Conservation (phyloP, 2,888 invertebrate species). For the Mesochorus sp. region DNA sequence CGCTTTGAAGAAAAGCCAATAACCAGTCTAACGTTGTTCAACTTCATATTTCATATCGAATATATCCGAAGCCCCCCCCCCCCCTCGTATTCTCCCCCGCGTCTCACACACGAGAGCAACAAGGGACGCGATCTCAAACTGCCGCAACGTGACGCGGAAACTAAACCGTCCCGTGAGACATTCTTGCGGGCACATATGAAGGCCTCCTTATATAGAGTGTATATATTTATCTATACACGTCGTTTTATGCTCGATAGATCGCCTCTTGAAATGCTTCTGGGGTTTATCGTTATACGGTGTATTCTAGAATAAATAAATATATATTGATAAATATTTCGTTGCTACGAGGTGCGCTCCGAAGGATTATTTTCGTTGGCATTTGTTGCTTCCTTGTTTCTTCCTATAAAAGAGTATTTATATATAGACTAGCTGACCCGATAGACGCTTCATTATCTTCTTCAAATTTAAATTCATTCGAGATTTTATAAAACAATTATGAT, state of each 20-base stretch:
- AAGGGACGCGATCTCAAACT: conserved; percentile 70
- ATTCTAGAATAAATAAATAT: conserved; percentile 6
- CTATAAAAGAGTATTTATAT: no score
- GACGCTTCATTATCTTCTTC: no score
- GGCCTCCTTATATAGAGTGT: conserved; percentile 23
- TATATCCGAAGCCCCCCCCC: no score
- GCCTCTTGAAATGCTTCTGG: neutral
- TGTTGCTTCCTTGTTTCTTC: no score
- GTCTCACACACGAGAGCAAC: conserved; percentile 9
- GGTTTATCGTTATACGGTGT: conserved; percentile 17
- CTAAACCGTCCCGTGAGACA: conserved; percentile 64
- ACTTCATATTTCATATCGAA: conserved; percentile 72
- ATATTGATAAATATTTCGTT: neutral
- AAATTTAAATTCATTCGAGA: no score
- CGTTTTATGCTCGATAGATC: conserved; percentile 2
- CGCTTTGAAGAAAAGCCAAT: conserved; percentile 64
- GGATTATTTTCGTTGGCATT: no score
- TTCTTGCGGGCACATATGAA: conserved; percentile 33
- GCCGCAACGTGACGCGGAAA: conserved; percentile 75
- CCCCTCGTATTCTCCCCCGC: no score
- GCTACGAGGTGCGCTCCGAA: no score
- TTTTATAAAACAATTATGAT: no score
- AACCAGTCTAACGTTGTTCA: conserved; percentile 64
- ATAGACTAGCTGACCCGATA: no score
- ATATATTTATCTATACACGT: no score